These are phyloP conservation scores for Gryllus bimaculatus DNA, from an alignment of 1,140 invertebrate species.

Conservation along the genomic window DNA sequence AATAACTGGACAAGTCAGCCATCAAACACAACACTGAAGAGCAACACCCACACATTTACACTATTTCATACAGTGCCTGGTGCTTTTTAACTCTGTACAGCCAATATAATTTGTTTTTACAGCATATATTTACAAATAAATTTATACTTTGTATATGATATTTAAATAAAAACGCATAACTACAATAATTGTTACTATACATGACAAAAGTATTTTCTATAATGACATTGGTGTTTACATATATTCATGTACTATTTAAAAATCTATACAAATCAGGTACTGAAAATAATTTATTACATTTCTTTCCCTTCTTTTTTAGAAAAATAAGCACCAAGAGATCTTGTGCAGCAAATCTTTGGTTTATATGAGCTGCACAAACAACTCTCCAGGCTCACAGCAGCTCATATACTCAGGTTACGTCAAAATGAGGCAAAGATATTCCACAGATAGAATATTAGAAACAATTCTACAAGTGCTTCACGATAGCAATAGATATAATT, in stretches of 20 bases:
- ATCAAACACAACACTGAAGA: slow-evolving; percentile 13
- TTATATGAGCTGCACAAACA: not conserved
- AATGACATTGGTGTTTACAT: slow-evolving; percentile 11
- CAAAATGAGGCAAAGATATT: not conserved
- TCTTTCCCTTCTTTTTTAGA: slow-evolving; percentile 14
- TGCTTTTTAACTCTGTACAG: not conserved
- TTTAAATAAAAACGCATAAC: slow-evolving; percentile 12
- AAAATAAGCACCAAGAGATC: slow-evolving; percentile 18
- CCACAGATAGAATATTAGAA: not conserved
- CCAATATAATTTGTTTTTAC: not conserved
- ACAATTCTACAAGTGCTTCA: not conserved
- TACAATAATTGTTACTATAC: not conserved
- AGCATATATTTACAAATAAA: slow-evolving; percentile 12
- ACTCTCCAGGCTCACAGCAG: not conserved
- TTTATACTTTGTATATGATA: slow-evolving; percentile 2
- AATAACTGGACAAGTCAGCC: slow-evolving; percentile 8
- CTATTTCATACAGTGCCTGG: not conserved
- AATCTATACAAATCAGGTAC: slow-evolving; percentile 16
- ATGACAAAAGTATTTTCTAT: not conserved
- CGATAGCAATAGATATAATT: not conserved
- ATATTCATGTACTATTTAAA: not conserved
- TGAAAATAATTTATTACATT: slow-evolving; percentile 16
- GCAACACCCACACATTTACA: slow-evolving; percentile 12
- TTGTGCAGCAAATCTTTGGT: slow-evolving; percentile 18
- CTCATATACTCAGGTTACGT: not conserved